Conservation (phyloP, 2,888 invertebrate species). For the Resseliella maxima region DNA sequence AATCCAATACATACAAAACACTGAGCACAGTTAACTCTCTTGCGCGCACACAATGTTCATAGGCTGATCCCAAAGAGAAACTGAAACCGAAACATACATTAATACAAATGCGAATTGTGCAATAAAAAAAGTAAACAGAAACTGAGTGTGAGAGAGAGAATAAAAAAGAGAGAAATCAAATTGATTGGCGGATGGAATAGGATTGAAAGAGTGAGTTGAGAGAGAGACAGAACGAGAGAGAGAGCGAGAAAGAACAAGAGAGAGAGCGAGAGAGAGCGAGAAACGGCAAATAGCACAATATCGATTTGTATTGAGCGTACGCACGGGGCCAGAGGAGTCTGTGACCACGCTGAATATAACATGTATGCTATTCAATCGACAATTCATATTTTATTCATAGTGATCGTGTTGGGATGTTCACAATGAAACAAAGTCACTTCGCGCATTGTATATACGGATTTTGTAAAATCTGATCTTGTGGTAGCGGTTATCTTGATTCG, state of each 20-base stretch:
- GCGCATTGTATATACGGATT: background rate
- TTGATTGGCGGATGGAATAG: background rate
- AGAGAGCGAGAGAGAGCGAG: background rate
- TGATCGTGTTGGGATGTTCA: slow-evolving; percentile 49
- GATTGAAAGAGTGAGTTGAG: background rate
- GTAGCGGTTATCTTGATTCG: background rate
- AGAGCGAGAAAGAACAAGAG: background rate
- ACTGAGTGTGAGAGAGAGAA: too few relatives aligned
- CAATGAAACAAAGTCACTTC: background rate
- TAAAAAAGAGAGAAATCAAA: background rate
- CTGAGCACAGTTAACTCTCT: background rate
- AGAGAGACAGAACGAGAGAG: background rate
- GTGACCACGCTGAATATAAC: slow-evolving; percentile 42
- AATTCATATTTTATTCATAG: slow-evolving; percentile 54
- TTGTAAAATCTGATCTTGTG: background rate
- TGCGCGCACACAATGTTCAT: background rate
- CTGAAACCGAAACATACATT: slow-evolving; percentile 6
- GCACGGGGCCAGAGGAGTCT: background rate
- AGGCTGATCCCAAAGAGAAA: background rate
- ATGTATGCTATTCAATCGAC: slow-evolving; percentile 39
- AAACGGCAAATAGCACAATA: background rate
- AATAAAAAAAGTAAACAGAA: background rate
- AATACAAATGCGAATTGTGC: background rate
- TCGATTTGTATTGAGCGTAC: background rate
- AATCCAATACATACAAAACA: background rate